Evolutionary conservation across 2,113 vertebrate genomes (phyloP), one percentile per base, ranked within the genome.

Genomic region (Puffinus mauretanicus): DNA sequence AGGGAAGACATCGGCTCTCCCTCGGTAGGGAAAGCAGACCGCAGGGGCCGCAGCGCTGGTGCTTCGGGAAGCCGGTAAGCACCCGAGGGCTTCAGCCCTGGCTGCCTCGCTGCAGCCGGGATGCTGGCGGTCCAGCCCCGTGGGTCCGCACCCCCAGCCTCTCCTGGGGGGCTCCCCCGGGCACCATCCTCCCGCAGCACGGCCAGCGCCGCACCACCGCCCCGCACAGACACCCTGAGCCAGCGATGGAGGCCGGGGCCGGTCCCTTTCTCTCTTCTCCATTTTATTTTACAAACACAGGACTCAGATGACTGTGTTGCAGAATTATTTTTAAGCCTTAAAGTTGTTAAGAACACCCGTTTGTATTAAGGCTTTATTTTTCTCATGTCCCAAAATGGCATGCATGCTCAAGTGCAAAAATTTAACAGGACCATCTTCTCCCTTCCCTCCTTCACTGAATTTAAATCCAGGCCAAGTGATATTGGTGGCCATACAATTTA

Each of bases 401-500:
- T 0, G 2, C 7, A 4, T 2, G 8, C 17, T 55, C 38, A 32
- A 3, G 36, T 16, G 32, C 21, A 61, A 15, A 69, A 40, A 26
- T 69, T 14, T 3, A 22, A 2, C 60, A 18, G 10, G n/a, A 30
- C n/a, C 36, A 5, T 4, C 75, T 52, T 52, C 54, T 65, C 49
- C 64, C 7, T 51, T 65, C 57, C 54, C 51, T 73, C 55, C 61
- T 49, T 10, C 38, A 1, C 36, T 12, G 55, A 22, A 5, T n/a
- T n/a, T 42, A 38, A 42, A 47, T 30, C 65, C 61, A 93, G 52
- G 7, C 9, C 32, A 3, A 18, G 69, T 3, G 15, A 30, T 13
- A 2, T 0, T 9, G 13, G 49, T 9, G 54, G 11, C 54, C 16
- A 1, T 0, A 7, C 5, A 16, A 8, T 24, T 83, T 22, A 32